Base-by-base conservation (phyloP, 1,140 invertebrate genomes). In the Psilanteris sp. region DNA sequence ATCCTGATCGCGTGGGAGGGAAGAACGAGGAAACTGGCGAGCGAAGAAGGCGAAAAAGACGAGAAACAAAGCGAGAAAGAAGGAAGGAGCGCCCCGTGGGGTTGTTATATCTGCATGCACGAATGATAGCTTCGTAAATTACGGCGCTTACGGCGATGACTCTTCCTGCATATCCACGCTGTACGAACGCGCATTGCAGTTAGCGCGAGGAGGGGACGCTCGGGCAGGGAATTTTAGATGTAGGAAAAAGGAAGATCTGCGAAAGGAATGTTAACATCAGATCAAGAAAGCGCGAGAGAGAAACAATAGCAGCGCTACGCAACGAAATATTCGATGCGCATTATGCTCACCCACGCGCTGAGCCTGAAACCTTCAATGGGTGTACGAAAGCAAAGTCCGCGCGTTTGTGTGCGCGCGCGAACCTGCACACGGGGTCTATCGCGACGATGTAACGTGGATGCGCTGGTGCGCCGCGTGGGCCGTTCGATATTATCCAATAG, bases 121-220 rank as follows among this genome's bases (percentile, higher is more conserved):
- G 83, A 80, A 85, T 84, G 85, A 85, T 84, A 80, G 84, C 82
- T 82, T 66, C 74, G 85, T 85, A 85, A 86, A 85, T 86, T 85
- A 84, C 85, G 81, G 46, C 72, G 82, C 84, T 81, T 81, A 80
- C 77, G 83, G 83, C 83, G 79, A 82, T 79, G 77, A 77, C 67
- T 77, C 75, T 79, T 67, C 61, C 61, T 70, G 55, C 59, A 71
- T 67, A 73, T 48, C 61, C 50, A 20, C 55, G 66, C 15, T 67
- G n/a, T n/a, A 54, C 48, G 67, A 39, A 41, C 48, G 57, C 55
- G 55, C 50, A 57, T 31, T 72, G 44, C 70, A 72, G 55, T 70
- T 62, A 50, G 71, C 41, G 29, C 48, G 55, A 54, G 26, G 15
- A 15, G 43, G 64, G 31, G 11, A 20, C 29, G 8, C 7, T 9